These are phyloP conservation scores for Protobothrops flavoviridis DNA, from an alignment of 2,113 vertebrate genomes.

Conservation along the genomic window DNA sequence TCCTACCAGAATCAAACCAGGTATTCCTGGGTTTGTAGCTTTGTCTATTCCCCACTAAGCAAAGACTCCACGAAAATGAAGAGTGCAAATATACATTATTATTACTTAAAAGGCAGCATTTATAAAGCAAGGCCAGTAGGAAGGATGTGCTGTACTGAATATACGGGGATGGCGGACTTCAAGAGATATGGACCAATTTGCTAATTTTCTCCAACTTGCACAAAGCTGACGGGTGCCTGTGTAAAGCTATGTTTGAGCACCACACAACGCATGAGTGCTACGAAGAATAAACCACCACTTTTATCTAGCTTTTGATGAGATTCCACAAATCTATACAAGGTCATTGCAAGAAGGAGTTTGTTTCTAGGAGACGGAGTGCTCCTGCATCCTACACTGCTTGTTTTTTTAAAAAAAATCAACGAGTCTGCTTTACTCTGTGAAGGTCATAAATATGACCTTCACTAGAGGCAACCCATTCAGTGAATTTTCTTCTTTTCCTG, in stretches of 20 bases:
- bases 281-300: constrained; percentile 22
- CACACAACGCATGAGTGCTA: not conserved
- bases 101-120: not conserved
- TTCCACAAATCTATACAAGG: constrained; percentile 47
- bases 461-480: constrained; percentile 36
- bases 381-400: constrained; percentile 12
- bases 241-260: not conserved
- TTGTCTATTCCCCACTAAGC: not conserved
- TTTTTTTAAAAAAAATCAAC: constrained; percentile 27
- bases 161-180: not conserved
- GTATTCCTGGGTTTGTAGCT: not conserved
- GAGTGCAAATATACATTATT: not conserved
- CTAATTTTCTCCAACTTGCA: not conserved
- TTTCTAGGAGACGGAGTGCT: constrained; percentile 48
- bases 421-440: constrained; percentile 57
- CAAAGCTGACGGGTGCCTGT: no score
- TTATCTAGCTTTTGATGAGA: constrained; percentile 56
- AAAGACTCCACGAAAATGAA: not conserved
- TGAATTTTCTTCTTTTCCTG: constrained; percentile 22
- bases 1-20: not conserved
- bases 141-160: not conserved
- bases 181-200: not conserved
- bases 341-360: constrained; percentile 49
- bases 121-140: not conserved
- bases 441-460: constrained; percentile 58